These are phyloP conservation scores for Triplophysa bombifrons DNA, from an alignment of 2,797 vertebrate genomes.

Conservation along the genomic window DNA sequence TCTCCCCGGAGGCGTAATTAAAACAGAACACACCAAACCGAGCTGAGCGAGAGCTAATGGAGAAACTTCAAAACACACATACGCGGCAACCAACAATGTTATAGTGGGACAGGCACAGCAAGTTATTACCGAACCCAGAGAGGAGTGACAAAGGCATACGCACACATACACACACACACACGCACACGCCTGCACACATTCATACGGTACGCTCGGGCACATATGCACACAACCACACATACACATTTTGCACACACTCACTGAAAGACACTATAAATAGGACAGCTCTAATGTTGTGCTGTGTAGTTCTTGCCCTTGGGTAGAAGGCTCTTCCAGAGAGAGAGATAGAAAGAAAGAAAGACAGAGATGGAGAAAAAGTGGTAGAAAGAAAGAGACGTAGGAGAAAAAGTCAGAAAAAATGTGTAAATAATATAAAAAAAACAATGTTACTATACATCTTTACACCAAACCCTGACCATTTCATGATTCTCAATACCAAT, in stretches of 20 bases:
- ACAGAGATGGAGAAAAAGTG: constrained; percentile 33
- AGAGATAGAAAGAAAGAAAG: constrained; percentile 51
- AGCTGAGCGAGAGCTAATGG: constrained; percentile 76
- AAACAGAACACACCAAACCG: constrained; percentile 77
- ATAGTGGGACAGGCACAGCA: constrained; percentile 17
- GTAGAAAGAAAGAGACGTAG: background rate
- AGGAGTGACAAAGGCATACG: constrained; percentile 26
- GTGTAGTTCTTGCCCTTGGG: constrained; percentile 74
- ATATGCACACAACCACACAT: constrained; percentile 9
- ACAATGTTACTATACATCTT: too few relatives aligned
- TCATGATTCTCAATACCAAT: background rate
- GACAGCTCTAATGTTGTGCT: constrained; percentile 72
- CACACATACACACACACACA: background rate
- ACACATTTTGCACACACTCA: constrained; percentile 31
- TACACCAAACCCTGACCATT: background rate
- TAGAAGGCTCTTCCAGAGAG: constrained; percentile 53
- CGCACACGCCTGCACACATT: constrained; percentile 28
- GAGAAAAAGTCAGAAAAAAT: too few relatives aligned
- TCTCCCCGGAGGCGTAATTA: constrained; percentile 85
- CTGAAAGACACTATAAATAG: constrained; percentile 76
- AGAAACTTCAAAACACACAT: constrained; percentile 72
- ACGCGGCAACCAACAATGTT: constrained; percentile 40
- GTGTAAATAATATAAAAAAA: too few relatives aligned
- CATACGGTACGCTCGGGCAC: constrained; percentile 8
- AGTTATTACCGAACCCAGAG: constrained; percentile 18